Evolutionary conservation across 2,797 vertebrate genomes (phyloP).

Genomic region (Urophycis tenuis): DNA sequence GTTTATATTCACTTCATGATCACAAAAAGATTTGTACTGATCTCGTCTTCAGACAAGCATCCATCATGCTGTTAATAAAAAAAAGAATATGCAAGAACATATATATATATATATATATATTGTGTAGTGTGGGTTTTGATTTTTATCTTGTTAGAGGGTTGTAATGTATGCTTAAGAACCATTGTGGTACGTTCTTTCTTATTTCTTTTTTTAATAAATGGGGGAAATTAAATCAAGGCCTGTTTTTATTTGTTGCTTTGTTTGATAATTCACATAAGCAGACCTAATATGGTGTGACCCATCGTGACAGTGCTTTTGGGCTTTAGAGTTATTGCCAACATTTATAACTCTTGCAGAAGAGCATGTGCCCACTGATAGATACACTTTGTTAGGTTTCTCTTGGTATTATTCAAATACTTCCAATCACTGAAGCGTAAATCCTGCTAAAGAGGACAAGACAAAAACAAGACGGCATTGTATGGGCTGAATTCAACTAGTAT

Average conservation of each 20-base stretch:
- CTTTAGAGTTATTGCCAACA: neutral
- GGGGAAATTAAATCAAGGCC: slow-evolving; percentile 53
- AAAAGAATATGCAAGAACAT: slow-evolving; percentile 66
- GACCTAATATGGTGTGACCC: neutral
- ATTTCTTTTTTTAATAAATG: slow-evolving; percentile 69
- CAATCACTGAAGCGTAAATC: slow-evolving; percentile 51
- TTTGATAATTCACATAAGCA: neutral
- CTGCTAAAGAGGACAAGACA: slow-evolving; percentile 31
- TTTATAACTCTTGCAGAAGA: neutral
- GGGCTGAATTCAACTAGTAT: neutral
- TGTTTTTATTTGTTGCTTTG: slow-evolving; percentile 36
- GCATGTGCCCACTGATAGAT: neutral
- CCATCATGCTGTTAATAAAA: slow-evolving; percentile 53
- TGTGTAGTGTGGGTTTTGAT: slow-evolving; percentile 77
- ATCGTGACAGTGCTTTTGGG: neutral
- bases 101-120: neutral
- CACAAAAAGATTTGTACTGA: slow-evolving; percentile 32
- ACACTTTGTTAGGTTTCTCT: neutral
- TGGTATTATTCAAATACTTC: slow-evolving; percentile 45
- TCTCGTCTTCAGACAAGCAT: slow-evolving; percentile 40
- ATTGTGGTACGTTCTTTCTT: slow-evolving; percentile 73
- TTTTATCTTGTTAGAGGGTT: slow-evolving; percentile 63
- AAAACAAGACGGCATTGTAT: slow-evolving; percentile 23
- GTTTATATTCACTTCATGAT: neutral
- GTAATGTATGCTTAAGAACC: slow-evolving; percentile 68